phyloP scores from a whole-genome alignment of 2,797 vertebrate species.

The Karalla daura region DNA sequence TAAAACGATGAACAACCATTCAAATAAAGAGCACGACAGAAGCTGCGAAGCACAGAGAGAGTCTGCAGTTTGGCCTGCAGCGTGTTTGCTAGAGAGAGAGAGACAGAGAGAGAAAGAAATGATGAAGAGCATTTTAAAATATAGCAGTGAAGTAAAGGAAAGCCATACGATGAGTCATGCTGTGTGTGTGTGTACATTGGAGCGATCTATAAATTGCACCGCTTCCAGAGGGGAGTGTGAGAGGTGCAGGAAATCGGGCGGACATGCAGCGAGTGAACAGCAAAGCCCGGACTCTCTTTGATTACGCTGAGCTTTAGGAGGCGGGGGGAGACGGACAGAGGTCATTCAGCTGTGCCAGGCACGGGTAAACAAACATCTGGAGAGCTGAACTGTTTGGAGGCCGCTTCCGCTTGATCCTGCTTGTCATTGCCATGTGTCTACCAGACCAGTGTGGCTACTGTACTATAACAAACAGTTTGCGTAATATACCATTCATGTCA shows the following conservation, averaged over 20 bases:
- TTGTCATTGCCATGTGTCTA: not conserved
- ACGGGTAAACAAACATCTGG: conserved; percentile 7
- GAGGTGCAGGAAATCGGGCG: conserved; percentile 17
- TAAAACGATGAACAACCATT: not conserved
- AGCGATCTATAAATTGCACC: conserved; percentile 61
- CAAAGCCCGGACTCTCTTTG: conserved; percentile 33
- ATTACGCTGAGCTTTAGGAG: conserved; percentile 30
- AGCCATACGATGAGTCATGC: conserved; percentile 56
- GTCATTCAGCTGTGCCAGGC: not conserved
- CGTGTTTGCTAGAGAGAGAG: not conserved
- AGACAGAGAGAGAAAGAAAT: too few species aligned
- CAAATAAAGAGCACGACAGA: not conserved
- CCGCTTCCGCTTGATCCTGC: not conserved
- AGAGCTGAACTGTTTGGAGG: not conserved
- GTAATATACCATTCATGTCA: too few species aligned
- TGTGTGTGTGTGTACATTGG: conserved; percentile 30
- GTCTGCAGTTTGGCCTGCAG: conserved; percentile 28
- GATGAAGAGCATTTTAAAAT: conserved; percentile 20
- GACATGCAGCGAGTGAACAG: conserved; percentile 43
- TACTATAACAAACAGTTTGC: too few species aligned
- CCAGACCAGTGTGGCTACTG: too few species aligned
- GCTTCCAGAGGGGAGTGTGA: conserved; percentile 29
- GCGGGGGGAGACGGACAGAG: conserved; percentile 15
- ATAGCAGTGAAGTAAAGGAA: conserved; percentile 30
- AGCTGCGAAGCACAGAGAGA: not conserved